Evolutionary conservation across 2,888 invertebrate genomes (phyloP).

Genomic region (Brachyopa scutellaris): DNA sequence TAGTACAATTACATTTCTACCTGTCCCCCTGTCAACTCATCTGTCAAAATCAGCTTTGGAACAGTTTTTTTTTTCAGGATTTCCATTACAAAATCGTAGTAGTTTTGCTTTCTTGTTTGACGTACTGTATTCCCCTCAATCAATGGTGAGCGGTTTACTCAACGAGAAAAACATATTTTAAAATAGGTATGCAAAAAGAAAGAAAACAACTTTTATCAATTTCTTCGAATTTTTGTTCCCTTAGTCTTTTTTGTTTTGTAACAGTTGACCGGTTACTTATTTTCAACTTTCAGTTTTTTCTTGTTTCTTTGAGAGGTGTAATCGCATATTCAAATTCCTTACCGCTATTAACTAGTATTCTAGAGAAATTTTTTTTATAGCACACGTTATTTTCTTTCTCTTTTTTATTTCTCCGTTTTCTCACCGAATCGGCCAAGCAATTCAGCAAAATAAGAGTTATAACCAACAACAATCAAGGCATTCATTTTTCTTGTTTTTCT

Average conservation of each 20-base stretch:
- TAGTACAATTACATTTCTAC: no score
- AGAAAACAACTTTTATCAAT: conserved; percentile 17
- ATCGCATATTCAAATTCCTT: neutral
- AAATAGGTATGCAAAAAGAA: conserved; percentile 41
- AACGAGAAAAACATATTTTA: no score
- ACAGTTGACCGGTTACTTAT: conserved; percentile 16
- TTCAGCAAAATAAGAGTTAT: conserved; percentile 55
- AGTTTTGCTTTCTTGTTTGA: no score
- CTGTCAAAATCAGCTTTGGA: no score
- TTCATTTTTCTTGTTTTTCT: conserved; percentile 59
- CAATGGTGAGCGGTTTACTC: no score
- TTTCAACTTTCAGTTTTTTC: conserved; percentile 3
- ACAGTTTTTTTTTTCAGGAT: no score
- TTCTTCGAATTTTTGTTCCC: conserved; percentile 15
- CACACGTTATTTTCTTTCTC: neutral
- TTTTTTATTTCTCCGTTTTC: conserved; percentile 12
- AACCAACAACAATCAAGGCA: conserved; percentile 68
- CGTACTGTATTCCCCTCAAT: no score
- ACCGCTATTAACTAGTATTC: conserved; percentile 9
- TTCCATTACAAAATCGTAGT: no score
- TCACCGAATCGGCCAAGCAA: no score
- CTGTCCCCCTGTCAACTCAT: no score
- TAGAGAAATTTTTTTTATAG: conserved; percentile 5
- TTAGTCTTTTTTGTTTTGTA: conserved; percentile 12
- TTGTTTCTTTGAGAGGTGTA: neutral